A percentile compares a stretch with the other conserved stretches of the same genome.
phyloP scores from a whole-genome alignment of 2,888 invertebrate species.

The Oscheius sp. region DNA sequence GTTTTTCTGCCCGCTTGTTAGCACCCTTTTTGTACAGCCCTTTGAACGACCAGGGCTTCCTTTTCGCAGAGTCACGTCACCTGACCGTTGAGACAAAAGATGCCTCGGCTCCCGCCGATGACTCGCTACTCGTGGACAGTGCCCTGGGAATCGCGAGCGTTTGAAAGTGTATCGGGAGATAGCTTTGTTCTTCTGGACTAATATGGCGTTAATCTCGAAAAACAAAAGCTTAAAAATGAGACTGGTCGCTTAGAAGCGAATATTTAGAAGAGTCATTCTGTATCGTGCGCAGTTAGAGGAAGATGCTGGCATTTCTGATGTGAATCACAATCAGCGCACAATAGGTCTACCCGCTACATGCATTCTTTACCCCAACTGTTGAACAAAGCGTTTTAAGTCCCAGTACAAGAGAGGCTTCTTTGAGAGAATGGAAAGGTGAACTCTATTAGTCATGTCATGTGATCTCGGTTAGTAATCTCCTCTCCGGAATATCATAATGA shows the following conservation, averaged over 20 bases:
- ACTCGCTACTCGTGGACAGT: conserved; percentile 10
- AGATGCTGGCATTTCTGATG: conserved; percentile 20
- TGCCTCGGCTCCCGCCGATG: not conserved
- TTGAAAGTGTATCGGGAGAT: not conserved
- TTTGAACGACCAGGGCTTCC: not conserved
- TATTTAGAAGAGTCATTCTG: not conserved
- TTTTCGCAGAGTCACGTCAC: not conserved
- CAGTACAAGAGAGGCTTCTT: too few species aligned
- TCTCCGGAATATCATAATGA: too few species aligned
- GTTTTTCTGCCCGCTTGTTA: conserved; percentile 3
- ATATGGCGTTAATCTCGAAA: too few species aligned
- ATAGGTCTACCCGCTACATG: conserved; percentile 11
- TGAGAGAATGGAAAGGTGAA: too few species aligned
- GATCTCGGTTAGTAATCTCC: too few species aligned
- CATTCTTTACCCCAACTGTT: conserved; percentile 24
- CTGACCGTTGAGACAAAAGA: not conserved
- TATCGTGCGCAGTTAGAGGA: conserved; percentile 12
- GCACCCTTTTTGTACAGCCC: too few species aligned
- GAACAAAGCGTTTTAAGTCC: conserved; percentile 4
- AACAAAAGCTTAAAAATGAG: too few species aligned
- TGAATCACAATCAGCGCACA: conserved; percentile 23
- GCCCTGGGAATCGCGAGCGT: not conserved
- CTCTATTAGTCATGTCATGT: too few species aligned
- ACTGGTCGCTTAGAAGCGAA: too few species aligned
- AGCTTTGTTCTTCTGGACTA: not conserved